These are phyloP conservation scores for Pentamera pediparva DNA, from an alignment of 53 echinoderm and acorn worm species.

Conservation along the genomic window DNA sequence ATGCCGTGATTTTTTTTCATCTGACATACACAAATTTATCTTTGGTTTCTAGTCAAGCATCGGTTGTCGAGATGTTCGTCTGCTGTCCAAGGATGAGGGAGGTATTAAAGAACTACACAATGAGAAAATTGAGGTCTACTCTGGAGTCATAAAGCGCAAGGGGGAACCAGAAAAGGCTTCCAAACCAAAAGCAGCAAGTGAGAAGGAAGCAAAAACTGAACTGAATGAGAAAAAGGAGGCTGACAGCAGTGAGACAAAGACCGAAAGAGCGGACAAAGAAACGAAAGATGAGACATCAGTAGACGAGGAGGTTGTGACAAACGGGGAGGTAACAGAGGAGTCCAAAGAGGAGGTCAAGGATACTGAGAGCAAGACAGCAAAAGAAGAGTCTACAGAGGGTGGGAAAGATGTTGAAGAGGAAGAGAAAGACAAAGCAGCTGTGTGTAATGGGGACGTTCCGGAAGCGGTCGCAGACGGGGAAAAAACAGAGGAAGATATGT, in stretches of 20 bases:
- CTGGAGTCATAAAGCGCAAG: not conserved
- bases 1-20: too few relatives aligned
- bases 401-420: not conserved
- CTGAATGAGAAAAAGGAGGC: not conserved
- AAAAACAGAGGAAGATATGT: not conserved
- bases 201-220: slow-evolving; percentile 4
- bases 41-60: slow-evolving; percentile 52
- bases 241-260: slow-evolving; percentile 18
- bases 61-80: slow-evolving; percentile 70
- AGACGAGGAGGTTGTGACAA: not conserved
- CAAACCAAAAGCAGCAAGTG: not conserved
- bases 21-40: not conserved
- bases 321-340: not conserved
- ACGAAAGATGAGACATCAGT: not conserved
- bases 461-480: too few relatives aligned
- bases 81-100: slow-evolving; percentile 52
- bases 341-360: not conserved
- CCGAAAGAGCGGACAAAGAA: not conserved
- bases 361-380: not conserved
- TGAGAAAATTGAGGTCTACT: slow-evolving; percentile 27
- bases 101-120: slow-evolving; percentile 10
- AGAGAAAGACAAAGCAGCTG: not conserved
- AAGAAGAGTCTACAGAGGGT: not conserved
- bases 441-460: not conserved
- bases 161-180: not conserved